phyloP scores from a whole-genome alignment of 2,888 invertebrate genomes.

The Campoplex nolae region DNA sequence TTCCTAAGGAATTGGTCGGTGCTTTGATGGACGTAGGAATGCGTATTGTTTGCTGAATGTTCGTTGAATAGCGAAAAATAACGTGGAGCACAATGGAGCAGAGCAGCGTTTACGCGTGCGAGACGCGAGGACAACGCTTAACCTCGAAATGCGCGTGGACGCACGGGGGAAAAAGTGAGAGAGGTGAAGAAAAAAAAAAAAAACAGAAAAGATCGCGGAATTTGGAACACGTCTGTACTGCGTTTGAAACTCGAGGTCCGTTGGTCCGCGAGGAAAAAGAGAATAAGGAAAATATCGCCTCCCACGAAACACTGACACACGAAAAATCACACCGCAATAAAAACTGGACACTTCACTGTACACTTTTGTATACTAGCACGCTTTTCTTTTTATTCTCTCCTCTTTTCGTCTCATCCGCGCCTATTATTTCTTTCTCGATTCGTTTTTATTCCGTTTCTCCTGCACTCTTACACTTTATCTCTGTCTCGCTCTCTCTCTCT shows the following conservation, averaged over 20 bases:
- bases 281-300: conserved; percentile 27
- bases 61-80: neutral
- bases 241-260: conserved; percentile 17
- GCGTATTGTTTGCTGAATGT: conserved; percentile 7
- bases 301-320: conserved; percentile 43
- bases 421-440: conserved; percentile 33
- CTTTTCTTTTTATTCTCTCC: conserved; percentile 15
- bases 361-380: conserved; percentile 32
- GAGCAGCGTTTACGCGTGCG: neutral
- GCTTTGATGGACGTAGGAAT: neutral
- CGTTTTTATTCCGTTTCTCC: conserved; percentile 2
- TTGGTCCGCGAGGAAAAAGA: conserved; percentile 14
- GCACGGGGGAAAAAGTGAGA: neutral
- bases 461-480: neutral
- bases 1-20: neutral
- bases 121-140: conserved; percentile 17
- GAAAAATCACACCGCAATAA: conserved; percentile 21
- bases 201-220: conserved; percentile 29
- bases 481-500: conserved; percentile 25
- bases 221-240: conserved; percentile 6
- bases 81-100: conserved; percentile 12
- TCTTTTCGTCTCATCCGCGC: conserved; percentile 56
- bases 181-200: neutral
- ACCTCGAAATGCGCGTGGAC: conserved; percentile 24
- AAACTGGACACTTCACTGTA: conserved; percentile 56